Conservation (phyloP, 2,113 vertebrate genomes). For the Nothocercus nigrocapillus region DNA sequence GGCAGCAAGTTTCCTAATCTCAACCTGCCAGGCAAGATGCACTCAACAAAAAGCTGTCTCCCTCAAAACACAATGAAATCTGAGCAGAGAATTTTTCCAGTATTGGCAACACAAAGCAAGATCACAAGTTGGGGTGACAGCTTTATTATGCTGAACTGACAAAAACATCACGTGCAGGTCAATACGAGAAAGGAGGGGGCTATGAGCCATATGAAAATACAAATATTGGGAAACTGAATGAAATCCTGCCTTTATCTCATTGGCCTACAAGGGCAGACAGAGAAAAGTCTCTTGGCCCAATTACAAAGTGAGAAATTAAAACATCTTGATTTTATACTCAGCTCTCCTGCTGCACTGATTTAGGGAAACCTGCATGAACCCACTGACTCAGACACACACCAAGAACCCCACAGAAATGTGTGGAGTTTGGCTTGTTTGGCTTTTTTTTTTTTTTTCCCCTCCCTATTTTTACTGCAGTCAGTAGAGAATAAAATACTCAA, state of each 20-base stretch:
- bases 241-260: conserved; percentile 61
- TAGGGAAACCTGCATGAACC: neutral
- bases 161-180: conserved; percentile 34
- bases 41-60: conserved; percentile 30
- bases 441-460: neutral
- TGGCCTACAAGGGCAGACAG: neutral
- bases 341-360: neutral
- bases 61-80: conserved; percentile 29
- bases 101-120: neutral
- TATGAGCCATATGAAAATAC: conserved; percentile 12
- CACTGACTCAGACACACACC: neutral
- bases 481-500: neutral
- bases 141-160: conserved; percentile 57
- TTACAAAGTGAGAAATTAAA: conserved; percentile 23
- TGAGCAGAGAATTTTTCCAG: conserved; percentile 1
- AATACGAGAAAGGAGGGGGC: neutral
- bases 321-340: neutral
- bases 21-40: conserved; percentile 56
- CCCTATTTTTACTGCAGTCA: neutral
- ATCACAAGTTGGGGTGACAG: conserved; percentile 56
- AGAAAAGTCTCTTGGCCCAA: conserved; percentile 1
- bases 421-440: neutral
- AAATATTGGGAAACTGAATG: conserved; percentile 31
- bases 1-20: conserved; percentile 68
- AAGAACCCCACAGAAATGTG: neutral